A percentile compares a stretch with the other conserved stretches of the same genome.
These are phyloP conservation scores for Pseudomugil gertrudae DNA, from an alignment of 2,797 vertebrate species.

Conservation along the genomic window DNA sequence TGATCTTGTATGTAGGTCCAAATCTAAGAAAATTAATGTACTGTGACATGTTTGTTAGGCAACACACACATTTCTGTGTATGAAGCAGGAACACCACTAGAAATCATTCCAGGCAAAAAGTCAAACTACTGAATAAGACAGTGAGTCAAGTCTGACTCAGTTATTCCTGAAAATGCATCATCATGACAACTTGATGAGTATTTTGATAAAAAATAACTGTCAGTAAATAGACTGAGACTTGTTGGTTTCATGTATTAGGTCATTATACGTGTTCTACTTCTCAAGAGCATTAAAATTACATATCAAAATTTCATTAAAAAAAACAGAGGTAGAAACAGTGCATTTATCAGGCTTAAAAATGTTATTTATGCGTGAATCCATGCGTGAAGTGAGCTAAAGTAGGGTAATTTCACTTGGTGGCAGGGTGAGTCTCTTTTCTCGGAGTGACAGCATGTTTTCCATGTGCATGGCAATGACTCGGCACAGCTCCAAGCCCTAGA, in stretches of 20 bases:
- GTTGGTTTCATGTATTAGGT: neutral
- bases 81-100: too few species aligned
- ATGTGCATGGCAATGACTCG: constrained; percentile 92
- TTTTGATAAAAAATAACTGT: neutral
- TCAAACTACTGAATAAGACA: neutral
- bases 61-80: neutral
- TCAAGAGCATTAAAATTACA: constrained; percentile 17
- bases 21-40: neutral
- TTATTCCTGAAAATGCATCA: constrained; percentile 7
- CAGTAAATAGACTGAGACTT: neutral
- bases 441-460: constrained; percentile 89
- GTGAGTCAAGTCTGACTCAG: neutral
- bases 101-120: neutral
- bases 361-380: constrained; percentile 15
- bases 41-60: neutral
- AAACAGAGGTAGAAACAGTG: constrained; percentile 70
- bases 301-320: constrained; percentile 48
- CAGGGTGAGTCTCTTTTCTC: constrained; percentile 92
- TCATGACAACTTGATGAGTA: neutral
- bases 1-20: neutral
- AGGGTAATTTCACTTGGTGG: constrained; percentile 97
- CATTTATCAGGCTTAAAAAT: constrained; percentile 20
- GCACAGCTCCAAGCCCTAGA: constrained; percentile 93
- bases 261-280: constrained; percentile 1
- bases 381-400: constrained; percentile 79